A percentile compares a stretch with the other conserved stretches of the same genome.
phyloP scores from a whole-genome alignment of 2,888 invertebrate genomes.

The Drosophila ustulata region DNA sequence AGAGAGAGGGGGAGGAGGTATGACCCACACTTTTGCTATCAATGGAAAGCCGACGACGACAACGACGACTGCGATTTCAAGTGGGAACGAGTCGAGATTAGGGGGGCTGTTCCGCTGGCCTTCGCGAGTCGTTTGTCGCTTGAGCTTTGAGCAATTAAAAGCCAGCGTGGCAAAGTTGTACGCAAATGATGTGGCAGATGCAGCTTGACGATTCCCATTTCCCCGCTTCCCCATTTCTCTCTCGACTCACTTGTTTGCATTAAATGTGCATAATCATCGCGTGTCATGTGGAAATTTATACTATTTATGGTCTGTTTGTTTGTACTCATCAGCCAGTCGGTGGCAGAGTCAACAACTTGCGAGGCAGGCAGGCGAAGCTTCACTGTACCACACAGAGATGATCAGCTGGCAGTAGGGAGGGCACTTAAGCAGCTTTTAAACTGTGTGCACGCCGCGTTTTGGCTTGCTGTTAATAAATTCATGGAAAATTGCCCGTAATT shows the following conservation, averaged over 20 bases:
- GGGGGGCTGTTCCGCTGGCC: constrained; percentile 32
- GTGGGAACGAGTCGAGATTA: neutral
- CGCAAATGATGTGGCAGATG: constrained; percentile 77
- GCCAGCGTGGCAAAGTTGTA: constrained; percentile 55
- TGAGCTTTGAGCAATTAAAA: constrained; percentile 77
- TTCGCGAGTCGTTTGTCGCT: constrained; percentile 68
- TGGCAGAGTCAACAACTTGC: neutral
- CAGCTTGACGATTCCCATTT: constrained; percentile 37
- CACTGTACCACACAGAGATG: constrained; percentile 9
- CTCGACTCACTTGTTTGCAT: constrained; percentile 60
- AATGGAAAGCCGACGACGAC: constrained; percentile 65
- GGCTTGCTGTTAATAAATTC: constrained; percentile 72
- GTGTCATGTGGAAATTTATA: constrained; percentile 81
- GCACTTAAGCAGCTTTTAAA: constrained; percentile 68
- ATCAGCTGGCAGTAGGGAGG: neutral
- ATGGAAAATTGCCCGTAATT: constrained; percentile 78
- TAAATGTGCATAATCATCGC: constrained; percentile 80
- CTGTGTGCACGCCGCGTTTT: constrained; percentile 43
- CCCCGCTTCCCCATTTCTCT: neutral
- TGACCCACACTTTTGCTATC: constrained; percentile 62
- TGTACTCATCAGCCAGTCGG: constrained; percentile 35
- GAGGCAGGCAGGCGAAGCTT: constrained; percentile 1
- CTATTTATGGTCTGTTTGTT: constrained; percentile 78
- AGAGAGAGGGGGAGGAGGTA: neutral
- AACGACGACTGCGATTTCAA: constrained; percentile 63